A percentile compares a stretch with the other conserved stretches of the same genome.
Conservation (phyloP, 2,888 invertebrate species). For the Branchipolynoe longqiensis region DNA sequence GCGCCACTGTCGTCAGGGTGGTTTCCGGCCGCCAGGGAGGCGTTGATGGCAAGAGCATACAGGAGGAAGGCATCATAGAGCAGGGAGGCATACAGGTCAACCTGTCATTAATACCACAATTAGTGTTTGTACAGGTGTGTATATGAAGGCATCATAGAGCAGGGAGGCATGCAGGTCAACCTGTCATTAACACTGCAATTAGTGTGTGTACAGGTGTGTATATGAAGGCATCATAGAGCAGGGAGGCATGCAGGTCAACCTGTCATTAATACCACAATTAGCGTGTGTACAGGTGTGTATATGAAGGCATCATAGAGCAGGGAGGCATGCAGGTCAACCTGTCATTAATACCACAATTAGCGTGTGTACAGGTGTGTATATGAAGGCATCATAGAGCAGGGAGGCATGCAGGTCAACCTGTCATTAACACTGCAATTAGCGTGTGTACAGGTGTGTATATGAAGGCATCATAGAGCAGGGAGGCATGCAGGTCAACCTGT, state of each 20-base stretch:
- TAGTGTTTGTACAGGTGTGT: too few species aligned
- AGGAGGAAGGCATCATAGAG: constrained; percentile 62
- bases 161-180: constrained; percentile 50
- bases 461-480: constrained; percentile 59
- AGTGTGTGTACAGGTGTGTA: too few species aligned
- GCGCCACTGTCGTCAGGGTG: constrained; percentile 26
- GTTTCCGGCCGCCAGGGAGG: constrained; percentile 26
- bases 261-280: too few species aligned
- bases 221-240: constrained; percentile 62
- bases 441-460: too few species aligned
- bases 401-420: constrained; percentile 49
- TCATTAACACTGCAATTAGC: too few species aligned
- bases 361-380: too few species aligned
- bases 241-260: constrained; percentile 47
- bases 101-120: too few species aligned
- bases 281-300: too few species aligned
- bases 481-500: constrained; percentile 48
- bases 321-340: constrained; percentile 49
- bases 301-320: constrained; percentile 62
- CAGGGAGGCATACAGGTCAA: constrained; percentile 50
- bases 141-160: constrained; percentile 62
- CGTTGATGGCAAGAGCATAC: constrained; percentile 59
- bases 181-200: too few species aligned
- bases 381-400: constrained; percentile 59
- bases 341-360: too few species aligned